These are phyloP conservation scores for Plectropomus leopardus DNA, from an alignment of 2,113 vertebrate genomes.

Conservation along the genomic window DNA sequence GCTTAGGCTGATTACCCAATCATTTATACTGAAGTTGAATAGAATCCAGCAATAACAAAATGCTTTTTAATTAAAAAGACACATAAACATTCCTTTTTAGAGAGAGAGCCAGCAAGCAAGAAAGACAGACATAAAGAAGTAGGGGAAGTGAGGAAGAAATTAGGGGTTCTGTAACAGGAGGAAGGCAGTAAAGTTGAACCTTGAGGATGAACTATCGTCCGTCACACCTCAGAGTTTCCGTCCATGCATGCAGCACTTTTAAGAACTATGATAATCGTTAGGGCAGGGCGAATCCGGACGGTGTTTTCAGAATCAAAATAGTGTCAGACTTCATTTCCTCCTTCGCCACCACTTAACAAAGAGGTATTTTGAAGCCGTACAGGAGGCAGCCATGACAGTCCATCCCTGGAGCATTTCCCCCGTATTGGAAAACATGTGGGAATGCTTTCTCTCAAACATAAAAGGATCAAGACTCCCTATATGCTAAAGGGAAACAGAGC, in stretches of 20 bases:
- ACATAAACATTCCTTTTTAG: conserved; percentile 56
- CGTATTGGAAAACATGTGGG: conserved; percentile 91
- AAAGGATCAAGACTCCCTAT: conserved; percentile 83
- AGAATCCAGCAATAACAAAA: conserved; percentile 55
- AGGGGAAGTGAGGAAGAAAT: conserved; percentile 42
- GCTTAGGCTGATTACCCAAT: conserved; percentile 69
- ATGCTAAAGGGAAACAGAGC: conserved; percentile 82
- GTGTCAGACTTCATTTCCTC: conserved; percentile 90
- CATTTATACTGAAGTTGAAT: conserved; percentile 56
- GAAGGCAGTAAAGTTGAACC: conserved; percentile 21
- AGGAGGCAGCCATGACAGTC: conserved; percentile 77
- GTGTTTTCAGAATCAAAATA: conserved; percentile 91
- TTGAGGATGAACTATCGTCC: conserved; percentile 7
- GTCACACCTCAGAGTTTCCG: conserved; percentile 39
- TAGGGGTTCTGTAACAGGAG: conserved; percentile 32
- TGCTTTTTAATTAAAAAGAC: conserved; percentile 66
- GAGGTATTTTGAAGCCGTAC: conserved; percentile 88
- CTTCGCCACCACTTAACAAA: conserved; percentile 81
- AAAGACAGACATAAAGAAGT: conserved; percentile 5
- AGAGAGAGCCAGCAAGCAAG: conserved; percentile 26
- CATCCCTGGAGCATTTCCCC: conserved; percentile 89
- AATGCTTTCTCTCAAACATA: conserved; percentile 90
- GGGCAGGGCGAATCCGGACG: conserved; percentile 82
- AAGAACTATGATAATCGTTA: conserved; percentile 71
- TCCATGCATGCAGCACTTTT: conserved; percentile 62